Conservation (phyloP, 2,888 invertebrate genomes). For the Pardosa pseudoannulata region DNA sequence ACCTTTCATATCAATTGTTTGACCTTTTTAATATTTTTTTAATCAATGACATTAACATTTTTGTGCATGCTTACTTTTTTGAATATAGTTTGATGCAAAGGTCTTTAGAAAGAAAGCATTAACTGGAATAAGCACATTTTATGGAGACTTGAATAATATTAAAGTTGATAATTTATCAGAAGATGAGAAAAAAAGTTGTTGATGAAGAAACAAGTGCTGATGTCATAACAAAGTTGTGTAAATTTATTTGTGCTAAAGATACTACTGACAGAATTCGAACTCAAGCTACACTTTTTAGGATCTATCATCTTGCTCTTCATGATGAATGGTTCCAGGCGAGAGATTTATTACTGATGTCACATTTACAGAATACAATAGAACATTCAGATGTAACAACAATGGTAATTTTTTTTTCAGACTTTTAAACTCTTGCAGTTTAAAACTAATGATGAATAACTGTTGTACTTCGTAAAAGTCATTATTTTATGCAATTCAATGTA, state of each 20-base stretch:
- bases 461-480: too few species aligned
- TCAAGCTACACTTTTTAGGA: constrained; percentile 96
- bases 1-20: too few species aligned
- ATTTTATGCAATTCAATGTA: too few species aligned
- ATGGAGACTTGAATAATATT: not conserved
- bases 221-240: constrained; percentile 95
- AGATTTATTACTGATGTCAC: constrained; percentile 95
- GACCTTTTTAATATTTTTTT: too few species aligned
- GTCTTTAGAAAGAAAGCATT: constrained; percentile 83
- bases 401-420: too few species aligned
- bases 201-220: constrained; percentile 84
- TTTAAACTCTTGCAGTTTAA: too few species aligned
- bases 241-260: constrained; percentile 96
- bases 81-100: constrained; percentile 84
- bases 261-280: constrained; percentile 94
- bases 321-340: constrained; percentile 96
- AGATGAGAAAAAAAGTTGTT: constrained; percentile 18
- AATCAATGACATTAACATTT: too few species aligned
- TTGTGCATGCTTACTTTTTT: too few species aligned
- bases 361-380: constrained; percentile 98
- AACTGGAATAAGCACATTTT: not conserved
- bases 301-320: constrained; percentile 98
- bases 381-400: constrained; percentile 98
- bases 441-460: too few species aligned
- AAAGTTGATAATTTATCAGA: constrained; percentile 27